Base-by-base conservation (phyloP, 2,113 vertebrate genomes). In the Ammodytes dubius region DNA sequence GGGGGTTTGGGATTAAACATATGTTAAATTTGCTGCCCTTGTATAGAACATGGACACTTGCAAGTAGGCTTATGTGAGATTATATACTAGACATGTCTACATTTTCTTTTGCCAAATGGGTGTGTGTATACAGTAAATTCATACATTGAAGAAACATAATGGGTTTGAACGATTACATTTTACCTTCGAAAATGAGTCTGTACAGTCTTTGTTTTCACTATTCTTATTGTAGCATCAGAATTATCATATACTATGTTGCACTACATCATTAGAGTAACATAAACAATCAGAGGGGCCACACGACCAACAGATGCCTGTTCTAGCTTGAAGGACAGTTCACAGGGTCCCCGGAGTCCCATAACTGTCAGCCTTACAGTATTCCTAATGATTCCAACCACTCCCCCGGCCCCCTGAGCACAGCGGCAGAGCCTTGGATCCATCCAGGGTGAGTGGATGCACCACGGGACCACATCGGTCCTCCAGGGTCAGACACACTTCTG, bases 401-500 rank as follows among this genome's bases (percentile, higher is more conserved):
- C 78, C 81, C 71, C n/a, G 17, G 67, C 59, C 75, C 71, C 77
- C 74, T 4, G 40, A 61, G 49, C 54, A 58, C 75, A 77, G 73
- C 53, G 57, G 45, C n/a, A 17, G 77, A 82, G 76, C 86, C 85
- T 86, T 86, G 85, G 74, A 70, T 88, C 56, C 52, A 76, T 84
- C 70, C 83, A 60, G 76, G 61, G 65, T 69, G 81, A 86, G 77
- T 12, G 47, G 2, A 53, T 64, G 53, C 80, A 69, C 78, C 77
- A 58, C 47, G 43, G 80, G 82, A 86, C 77, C 70, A 61, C 56
- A 75, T 80, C 53, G 3, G 27, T 86, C 79, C 88, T 88, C 82
- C 86, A 87, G 87, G 90, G 91, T 92, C 90, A 88, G 77, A 87
- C 73, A 57, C 66, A 59, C 27, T 49, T 72, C 40, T 93, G 87